Evolutionary conservation across 2,113 vertebrate genomes (phyloP).

Genomic region (Apeltes quadracus): DNA sequence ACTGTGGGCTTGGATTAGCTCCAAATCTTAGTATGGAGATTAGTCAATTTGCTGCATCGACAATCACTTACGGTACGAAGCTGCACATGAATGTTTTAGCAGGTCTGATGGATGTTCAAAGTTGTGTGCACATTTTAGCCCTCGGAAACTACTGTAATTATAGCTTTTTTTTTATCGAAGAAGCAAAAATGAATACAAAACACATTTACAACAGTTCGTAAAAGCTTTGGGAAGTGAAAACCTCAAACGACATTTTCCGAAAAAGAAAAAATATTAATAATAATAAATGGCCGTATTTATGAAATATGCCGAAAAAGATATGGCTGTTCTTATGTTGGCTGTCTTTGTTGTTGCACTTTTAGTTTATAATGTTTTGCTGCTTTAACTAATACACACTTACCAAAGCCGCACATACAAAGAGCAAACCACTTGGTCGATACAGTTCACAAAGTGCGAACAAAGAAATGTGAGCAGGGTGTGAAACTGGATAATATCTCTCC

Average conservation of each 20-base stretch:
- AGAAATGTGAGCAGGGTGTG: constrained; percentile 34
- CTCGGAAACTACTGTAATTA: neutral
- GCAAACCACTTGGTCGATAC: neutral
- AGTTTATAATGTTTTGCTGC: constrained; percentile 1
- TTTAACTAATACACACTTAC: constrained; percentile 25
- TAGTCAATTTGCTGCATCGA: neutral
- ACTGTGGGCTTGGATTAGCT: neutral
- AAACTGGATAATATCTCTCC: constrained; percentile 47
- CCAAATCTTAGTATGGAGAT: neutral
- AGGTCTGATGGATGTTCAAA: neutral
- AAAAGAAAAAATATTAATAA: neutral
- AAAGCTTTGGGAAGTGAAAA: neutral
- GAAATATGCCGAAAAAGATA: neutral
- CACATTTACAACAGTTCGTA: neutral
- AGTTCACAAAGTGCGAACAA: constrained; percentile 19
- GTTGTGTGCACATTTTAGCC: neutral
- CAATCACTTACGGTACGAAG: neutral
- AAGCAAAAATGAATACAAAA: neutral
- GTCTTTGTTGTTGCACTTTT: neutral
- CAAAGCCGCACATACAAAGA: neutral
- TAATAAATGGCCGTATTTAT: neutral
- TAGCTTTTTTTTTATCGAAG: neutral
- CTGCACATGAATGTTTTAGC: neutral
- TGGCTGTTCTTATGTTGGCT: neutral
- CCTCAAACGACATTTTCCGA: neutral